These are phyloP conservation scores for Zaprionus ghesquierei DNA, from an alignment of 1,140 invertebrate genomes.

Conservation along the genomic window DNA sequence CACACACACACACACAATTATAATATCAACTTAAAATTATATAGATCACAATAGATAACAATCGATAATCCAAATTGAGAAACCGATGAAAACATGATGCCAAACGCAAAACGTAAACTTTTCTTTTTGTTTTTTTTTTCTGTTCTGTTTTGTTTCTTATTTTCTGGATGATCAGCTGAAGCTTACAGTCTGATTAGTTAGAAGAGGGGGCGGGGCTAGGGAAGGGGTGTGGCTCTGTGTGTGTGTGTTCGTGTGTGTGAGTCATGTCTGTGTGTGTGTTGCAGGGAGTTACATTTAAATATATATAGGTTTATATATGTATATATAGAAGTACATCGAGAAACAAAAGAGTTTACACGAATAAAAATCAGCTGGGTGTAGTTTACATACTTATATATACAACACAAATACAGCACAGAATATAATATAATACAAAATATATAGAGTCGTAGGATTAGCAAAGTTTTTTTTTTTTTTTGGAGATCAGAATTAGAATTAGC, in stretches of 20 bases:
- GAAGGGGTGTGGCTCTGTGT: not conserved
- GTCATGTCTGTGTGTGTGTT: not conserved
- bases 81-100: slow-evolving; percentile 47
- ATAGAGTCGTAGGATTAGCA: slow-evolving; percentile 6
- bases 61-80: slow-evolving; percentile 56
- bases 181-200: slow-evolving; percentile 6
- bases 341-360: slow-evolving; percentile 31
- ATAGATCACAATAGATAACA: slow-evolving; percentile 50
- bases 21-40: slow-evolving; percentile 36
- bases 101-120: slow-evolving; percentile 28
- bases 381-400: slow-evolving; percentile 26
- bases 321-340: not conserved
- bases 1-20: not conserved
- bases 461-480: not conserved
- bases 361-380: slow-evolving; percentile 34
- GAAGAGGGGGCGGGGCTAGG: not conserved
- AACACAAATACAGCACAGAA: slow-evolving; percentile 24
- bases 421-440: slow-evolving; percentile 24
- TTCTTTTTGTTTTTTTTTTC: too few species aligned
- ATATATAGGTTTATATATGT: not conserved
- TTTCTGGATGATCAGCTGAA: slow-evolving; percentile 6
- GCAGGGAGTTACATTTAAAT: not conserved
- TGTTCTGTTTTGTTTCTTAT: too few species aligned
- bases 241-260: not conserved
- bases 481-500: not conserved